Base-by-base conservation (phyloP, 2,113 vertebrate genomes). In the Triplophysa siluroides region DNA sequence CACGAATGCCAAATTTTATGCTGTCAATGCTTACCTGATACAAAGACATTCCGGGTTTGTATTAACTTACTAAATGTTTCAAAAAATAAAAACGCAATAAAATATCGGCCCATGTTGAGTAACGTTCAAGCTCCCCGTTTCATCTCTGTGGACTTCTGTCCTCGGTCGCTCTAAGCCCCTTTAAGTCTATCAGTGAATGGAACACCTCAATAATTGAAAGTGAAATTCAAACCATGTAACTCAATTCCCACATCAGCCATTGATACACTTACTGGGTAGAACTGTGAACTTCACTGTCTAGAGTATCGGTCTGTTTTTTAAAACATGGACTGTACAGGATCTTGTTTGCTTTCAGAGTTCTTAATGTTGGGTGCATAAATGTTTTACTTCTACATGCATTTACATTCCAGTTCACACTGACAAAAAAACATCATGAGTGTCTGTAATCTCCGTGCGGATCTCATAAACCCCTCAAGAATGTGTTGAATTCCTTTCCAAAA, bases 191-290 rank as follows among this genome's bases (percentile, higher is more conserved):
- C 70, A 68, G 54, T 84, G 84, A 89, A 90, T 89, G 84, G 80
- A 86, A 90, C 84, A 88, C 71, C 82, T 79, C 54, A 75, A 85
- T 88, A 83, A 83, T 77, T 86, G 89, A 92, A 89, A 92, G 89
- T 89, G 92, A 92, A 93, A 91, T 80, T 50, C 47, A 83, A 89
- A 78, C 88, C 83, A 79, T 47, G 86, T 60, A 92, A 94, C 78
- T 54, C 58, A 88, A 94, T 75, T 85, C 89, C 78, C 76, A 45
- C 63, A 72, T 65, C 26, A 81, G 81, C 47, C 74, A 43, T 33
- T 67, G 71, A 82, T 78, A 47, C 61, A 65, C 64, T 54, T 16
- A 11, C 38, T 58, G 79, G 70, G 76, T 45, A 41, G 63, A 38
- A 43, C 68, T 78, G 66, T 76, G 72, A 78, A 76, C 76, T 24